phyloP scores from a whole-genome alignment of 1,140 invertebrate species.

The Reticulitermes speratus region DNA sequence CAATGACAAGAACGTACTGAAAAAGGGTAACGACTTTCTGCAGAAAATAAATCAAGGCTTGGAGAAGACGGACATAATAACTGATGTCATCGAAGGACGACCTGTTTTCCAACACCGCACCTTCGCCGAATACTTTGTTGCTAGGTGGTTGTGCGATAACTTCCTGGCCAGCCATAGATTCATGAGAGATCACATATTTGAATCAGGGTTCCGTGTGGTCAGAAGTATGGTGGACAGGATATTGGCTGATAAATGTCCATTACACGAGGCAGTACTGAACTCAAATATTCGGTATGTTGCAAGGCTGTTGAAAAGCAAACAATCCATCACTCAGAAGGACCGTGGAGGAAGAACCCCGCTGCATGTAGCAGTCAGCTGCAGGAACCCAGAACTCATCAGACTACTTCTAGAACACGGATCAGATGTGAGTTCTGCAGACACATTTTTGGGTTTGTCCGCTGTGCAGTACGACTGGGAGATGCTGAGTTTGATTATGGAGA shows the following conservation, averaged over 20 bases:
- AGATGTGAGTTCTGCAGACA: too few relatives aligned
- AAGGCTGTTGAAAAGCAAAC: conserved; percentile 12
- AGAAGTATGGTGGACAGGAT: not conserved
- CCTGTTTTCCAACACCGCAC: too few relatives aligned
- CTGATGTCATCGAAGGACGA: not conserved
- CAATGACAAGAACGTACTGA: not conserved
- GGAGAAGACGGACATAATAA: conserved; percentile 25
- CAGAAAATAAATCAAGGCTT: conserved; percentile 6
- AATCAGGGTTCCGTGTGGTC: not conserved
- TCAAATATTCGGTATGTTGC: conserved; percentile 17
- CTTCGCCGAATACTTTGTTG: not conserved
- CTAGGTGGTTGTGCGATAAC: conserved; percentile 22
- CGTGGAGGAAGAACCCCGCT: not conserved
- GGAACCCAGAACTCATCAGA: too few relatives aligned
- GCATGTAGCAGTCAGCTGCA: conserved; percentile 20
- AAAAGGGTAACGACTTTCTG: not conserved
- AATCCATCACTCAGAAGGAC: not conserved
- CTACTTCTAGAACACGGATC: too few relatives aligned
- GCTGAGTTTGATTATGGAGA: too few relatives aligned
- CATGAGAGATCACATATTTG: not conserved
- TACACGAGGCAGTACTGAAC: not conserved
- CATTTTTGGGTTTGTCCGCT: too few relatives aligned
- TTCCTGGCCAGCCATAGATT: not conserved
- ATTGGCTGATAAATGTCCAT: not conserved
- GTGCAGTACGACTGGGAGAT: too few relatives aligned